phyloP scores from a whole-genome alignment of 2,113 vertebrate genomes.

The Dasyurus viverrinus region DNA sequence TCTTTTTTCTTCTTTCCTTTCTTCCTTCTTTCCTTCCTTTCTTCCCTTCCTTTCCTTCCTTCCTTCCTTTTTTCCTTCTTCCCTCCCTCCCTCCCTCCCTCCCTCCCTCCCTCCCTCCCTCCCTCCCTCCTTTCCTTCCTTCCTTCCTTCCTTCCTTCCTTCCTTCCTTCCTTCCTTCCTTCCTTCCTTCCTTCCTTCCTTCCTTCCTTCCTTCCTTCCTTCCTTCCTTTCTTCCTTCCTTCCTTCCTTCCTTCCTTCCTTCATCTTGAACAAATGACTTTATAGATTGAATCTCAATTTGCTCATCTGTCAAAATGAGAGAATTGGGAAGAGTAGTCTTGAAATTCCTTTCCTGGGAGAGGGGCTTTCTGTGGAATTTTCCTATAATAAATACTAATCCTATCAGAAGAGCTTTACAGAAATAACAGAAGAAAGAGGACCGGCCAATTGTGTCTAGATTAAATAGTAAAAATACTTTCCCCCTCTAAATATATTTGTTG shows the following conservation, averaged over 20 bases:
- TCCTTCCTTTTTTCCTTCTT: background rate
- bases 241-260: fast-evolving
- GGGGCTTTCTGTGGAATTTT: slow-evolving; percentile 52
- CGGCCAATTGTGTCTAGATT: slow-evolving; percentile 42
- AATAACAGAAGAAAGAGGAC: slow-evolving; percentile 56
- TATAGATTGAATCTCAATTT: slow-evolving; percentile 21
- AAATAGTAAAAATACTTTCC: slow-evolving; percentile 60
- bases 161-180: too few species aligned
- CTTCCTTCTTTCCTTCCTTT: too few species aligned
- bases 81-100: background rate
- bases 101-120: background rate
- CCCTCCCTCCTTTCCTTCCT: too few species aligned
- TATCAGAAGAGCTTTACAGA: slow-evolving; percentile 62
- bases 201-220: background rate
- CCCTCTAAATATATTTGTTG: slow-evolving; percentile 54
- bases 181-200: background rate
- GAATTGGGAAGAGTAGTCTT: background rate
- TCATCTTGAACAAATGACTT: slow-evolving; percentile 22
- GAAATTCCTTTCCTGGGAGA: background rate
- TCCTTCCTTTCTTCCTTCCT: too few species aligned
- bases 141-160: too few species aligned
- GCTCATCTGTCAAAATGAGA: background rate
- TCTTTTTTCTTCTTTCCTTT: too few species aligned
- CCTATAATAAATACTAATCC: slow-evolving; percentile 51
- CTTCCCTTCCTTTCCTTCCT: background rate